Conservation (phyloP, 2,113 vertebrate species). For the Parus major region DNA sequence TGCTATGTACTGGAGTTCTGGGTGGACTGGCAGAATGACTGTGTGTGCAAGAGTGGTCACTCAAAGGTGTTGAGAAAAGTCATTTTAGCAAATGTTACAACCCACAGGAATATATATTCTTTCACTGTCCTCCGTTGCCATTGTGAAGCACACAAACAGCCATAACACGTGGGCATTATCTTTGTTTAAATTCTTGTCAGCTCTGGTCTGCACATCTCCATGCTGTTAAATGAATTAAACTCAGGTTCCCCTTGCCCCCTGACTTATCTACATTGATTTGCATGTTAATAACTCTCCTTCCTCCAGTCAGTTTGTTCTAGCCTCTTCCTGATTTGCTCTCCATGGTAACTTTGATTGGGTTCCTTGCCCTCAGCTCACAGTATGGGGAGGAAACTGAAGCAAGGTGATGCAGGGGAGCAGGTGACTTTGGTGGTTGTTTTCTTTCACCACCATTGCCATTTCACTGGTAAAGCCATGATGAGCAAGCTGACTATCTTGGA, state of each 20-base stretch:
- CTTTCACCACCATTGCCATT: neutral
- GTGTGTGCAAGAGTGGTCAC: neutral
- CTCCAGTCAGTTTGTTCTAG: neutral
- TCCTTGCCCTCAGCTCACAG: neutral
- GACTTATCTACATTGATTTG: neutral
- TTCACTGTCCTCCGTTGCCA: neutral
- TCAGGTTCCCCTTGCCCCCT: neutral
- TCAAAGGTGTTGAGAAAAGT: neutral
- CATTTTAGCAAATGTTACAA: neutral
- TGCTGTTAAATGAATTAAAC: neutral
- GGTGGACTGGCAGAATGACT: neutral
- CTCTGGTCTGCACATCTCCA: neutral
- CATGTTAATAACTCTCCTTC: conserved; percentile 6
- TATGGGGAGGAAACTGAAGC: neutral
- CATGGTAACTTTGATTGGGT: neutral
- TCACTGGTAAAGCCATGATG: neutral
- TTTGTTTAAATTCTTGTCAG: neutral
- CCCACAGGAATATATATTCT: neutral
- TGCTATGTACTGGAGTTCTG: neutral
- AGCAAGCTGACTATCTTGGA: neutral
- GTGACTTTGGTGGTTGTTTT: neutral
- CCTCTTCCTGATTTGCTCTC: neutral
- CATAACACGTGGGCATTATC: neutral
- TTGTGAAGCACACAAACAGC: neutral
- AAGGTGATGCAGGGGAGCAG: neutral